Evolutionary conservation across 2,797 vertebrate genomes (phyloP).

Genomic region (Lateolabrax maculatus): DNA sequence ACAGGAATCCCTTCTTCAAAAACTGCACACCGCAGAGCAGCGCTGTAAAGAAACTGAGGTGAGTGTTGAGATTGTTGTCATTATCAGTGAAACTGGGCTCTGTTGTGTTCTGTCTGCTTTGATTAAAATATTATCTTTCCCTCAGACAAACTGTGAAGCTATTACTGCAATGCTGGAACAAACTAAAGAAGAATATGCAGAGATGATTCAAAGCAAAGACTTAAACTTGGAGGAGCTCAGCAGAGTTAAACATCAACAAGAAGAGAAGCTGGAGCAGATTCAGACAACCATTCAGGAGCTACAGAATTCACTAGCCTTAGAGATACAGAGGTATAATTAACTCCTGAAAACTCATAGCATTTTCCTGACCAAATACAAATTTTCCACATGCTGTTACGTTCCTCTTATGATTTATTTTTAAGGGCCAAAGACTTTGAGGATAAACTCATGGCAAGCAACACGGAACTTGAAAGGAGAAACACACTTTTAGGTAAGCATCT

Average conservation of each 20-base stretch:
- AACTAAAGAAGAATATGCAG: constrained; percentile 79
- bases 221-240: constrained; percentile 84
- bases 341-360: neutral
- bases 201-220: constrained; percentile 86
- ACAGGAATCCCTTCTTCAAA: constrained; percentile 82
- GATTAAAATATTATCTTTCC: constrained; percentile 22
- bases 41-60: constrained; percentile 87
- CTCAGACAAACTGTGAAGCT: constrained; percentile 74
- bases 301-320: constrained; percentile 82
- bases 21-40: constrained; percentile 84
- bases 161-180: constrained; percentile 83
- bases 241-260: constrained; percentile 81
- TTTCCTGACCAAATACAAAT: neutral
- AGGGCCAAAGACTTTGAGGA: constrained; percentile 85
- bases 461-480: constrained; percentile 85
- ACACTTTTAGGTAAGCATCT: constrained; percentile 85
- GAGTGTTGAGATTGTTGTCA: constrained; percentile 60
- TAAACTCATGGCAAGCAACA: constrained; percentile 70
- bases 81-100: neutral
- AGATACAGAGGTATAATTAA: constrained; percentile 86
- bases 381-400: neutral
- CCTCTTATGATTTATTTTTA: constrained; percentile 57
- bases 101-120: constrained; percentile 5
- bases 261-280: constrained; percentile 80
- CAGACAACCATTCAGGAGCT: constrained; percentile 80